Conservation (phyloP, 2,113 vertebrate genomes). For the Piaya cayana region DNA sequence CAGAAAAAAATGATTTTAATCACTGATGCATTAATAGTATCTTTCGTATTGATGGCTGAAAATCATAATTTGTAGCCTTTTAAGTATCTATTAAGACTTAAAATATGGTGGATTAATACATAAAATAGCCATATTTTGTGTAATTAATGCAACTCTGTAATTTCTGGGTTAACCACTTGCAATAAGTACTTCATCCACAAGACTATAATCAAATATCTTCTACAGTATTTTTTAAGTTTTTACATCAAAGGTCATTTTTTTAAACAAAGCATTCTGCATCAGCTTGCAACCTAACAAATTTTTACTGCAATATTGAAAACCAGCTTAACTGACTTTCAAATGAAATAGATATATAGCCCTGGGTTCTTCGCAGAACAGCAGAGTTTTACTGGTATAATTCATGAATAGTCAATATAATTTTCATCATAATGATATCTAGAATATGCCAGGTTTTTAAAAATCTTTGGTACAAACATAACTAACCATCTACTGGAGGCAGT, state of each 20-base stretch:
- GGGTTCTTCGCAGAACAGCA: neutral
- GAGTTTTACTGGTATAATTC: neutral
- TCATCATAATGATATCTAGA: neutral
- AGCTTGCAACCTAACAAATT: neutral
- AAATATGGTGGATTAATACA: neutral
- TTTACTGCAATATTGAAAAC: neutral
- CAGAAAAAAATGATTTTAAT: neutral
- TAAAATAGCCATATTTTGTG: rapidly evolving
- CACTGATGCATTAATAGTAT: neutral
- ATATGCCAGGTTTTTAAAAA: neutral
- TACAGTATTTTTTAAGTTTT: neutral
- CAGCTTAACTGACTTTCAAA: neutral
- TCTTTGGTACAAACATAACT: neutral
- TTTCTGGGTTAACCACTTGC: neutral
- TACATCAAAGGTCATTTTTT: neutral
- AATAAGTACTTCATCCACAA: neutral
- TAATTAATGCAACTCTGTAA: neutral
- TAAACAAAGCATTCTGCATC: neutral
- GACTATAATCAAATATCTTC: neutral
- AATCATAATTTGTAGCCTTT: neutral
- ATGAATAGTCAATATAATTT: neutral
- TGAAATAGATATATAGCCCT: neutral
- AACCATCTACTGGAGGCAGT: neutral
- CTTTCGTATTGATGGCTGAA: neutral
- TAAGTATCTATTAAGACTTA: neutral